Evolutionary conservation across 2,888 invertebrate species (phyloP), one percentile per base, ranked within the genome.

Genomic region (Leucophora obtusa): DNA sequence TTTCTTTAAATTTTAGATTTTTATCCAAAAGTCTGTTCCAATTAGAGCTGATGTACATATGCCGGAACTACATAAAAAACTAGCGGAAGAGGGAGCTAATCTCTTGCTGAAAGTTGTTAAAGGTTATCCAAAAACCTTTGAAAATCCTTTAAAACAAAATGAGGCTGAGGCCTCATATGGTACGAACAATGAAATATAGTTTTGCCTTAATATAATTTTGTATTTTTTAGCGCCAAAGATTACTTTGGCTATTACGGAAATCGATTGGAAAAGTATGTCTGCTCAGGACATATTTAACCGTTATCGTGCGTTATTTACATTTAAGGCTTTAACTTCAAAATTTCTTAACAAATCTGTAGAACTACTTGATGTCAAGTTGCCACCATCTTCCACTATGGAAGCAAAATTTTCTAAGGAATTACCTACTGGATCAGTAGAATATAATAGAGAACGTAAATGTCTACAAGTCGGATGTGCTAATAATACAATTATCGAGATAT

Each of bases 211-310:
- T 5, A 14, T 2, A 47, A 47, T n/a, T 58, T 75, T 83, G 85
- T 24, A 24, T 1, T 11, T 28, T 93, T 82, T 87, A 95, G 96
- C 97, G 51, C 95, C 94, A 79, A 96, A 95, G 92, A 92, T 96
- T 74, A 91, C 91, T 28, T 90, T 92, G 75, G 88, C 89, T 70
- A 91, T 94, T 83, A 92, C 94, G 58, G 90, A 92, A 85, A 79
- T 96, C 9, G 90, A 92, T 84, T 97, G 96, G 96, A 86, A 91
- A 1, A 88, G 91, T 62, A 93, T 94, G 92, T 91, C 91, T 28
- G 93, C 95, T 0, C 84, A 84, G 47, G 90, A 94, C 86, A 91
- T 96, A 11, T 95, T 94, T 86, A 93, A 96, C 87, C 91, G 95
- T 17, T 92, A 94, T 85, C 91, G 96, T 85, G 95, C 95, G 0